Evolutionary conservation across 2,888 invertebrate species (phyloP).

Genomic region (Busseola fusca): DNA sequence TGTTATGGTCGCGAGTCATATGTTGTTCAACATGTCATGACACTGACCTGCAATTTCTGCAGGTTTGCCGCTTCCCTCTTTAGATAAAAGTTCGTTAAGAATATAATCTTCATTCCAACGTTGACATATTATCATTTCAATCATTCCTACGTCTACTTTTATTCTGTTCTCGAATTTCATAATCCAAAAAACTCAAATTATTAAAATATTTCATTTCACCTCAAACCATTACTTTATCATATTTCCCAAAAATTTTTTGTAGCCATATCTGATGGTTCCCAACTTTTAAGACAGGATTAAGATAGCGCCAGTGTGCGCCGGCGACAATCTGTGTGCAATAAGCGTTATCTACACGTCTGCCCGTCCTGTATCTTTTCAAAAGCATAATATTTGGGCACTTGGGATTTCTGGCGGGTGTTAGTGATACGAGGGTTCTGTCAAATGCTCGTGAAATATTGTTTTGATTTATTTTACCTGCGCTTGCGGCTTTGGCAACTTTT

Average conservation of each 20-base stretch:
- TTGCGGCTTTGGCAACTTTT: slow-evolving; percentile 16
- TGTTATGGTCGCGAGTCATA: neutral
- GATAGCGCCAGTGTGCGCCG: slow-evolving; percentile 71
- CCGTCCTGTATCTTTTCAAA: slow-evolving; percentile 70
- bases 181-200: slow-evolving; percentile 17
- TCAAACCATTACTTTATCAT: slow-evolving; percentile 36
- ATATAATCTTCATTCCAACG: slow-evolving; percentile 9
- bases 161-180: slow-evolving; percentile 31
- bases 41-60: neutral
- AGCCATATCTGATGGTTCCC: slow-evolving; percentile 55
- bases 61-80: too few species aligned
- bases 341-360: slow-evolving; percentile 72
- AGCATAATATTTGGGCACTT: slow-evolving; percentile 81
- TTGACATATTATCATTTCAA: slow-evolving; percentile 8
- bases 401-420: slow-evolving; percentile 58
- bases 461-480: slow-evolving; percentile 44
- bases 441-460: slow-evolving; percentile 51
- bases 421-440: slow-evolving; percentile 51
- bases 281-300: slow-evolving; percentile 72
- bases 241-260: slow-evolving; percentile 52
- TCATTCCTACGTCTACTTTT: neutral
- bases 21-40: neutral
- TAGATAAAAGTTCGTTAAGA: neutral
- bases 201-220: slow-evolving; percentile 12
- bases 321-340: slow-evolving; percentile 70